A percentile compares a stretch with the other conserved stretches of the same genome.
Evolutionary conservation across 2,797 vertebrate genomes (phyloP).

Genomic region (Enteromius viviparus): DNA sequence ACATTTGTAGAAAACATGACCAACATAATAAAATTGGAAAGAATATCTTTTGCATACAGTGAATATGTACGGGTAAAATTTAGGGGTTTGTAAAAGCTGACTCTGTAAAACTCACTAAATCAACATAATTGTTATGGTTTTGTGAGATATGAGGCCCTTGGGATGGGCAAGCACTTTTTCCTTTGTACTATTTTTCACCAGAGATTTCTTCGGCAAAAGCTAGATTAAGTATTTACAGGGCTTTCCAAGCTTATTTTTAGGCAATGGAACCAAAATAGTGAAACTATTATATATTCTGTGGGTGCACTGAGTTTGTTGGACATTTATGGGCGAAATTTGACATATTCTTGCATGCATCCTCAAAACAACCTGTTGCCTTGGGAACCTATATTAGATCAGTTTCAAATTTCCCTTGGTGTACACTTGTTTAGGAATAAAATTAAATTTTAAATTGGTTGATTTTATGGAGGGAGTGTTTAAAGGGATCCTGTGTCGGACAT

Average conservation of each 20-base stretch:
- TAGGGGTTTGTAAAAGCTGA: not conserved
- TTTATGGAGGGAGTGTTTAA: not conserved
- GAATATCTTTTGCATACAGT: not conserved
- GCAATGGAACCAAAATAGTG: not conserved
- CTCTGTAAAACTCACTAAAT: not conserved
- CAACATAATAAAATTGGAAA: not conserved
- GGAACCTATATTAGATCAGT: not conserved
- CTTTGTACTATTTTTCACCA: not conserved
- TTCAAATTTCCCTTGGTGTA: not conserved
- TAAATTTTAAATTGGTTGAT: not conserved
- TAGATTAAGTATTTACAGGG: not conserved
- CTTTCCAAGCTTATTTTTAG: not conserved
- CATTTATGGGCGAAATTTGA: not conserved
- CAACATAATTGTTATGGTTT: not conserved
- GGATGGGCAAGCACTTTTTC: not conserved
- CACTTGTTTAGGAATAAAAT: not conserved
- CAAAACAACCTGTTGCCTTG: not conserved
- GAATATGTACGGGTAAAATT: not conserved
- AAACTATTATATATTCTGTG: not conserved
- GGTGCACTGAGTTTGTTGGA: not conserved
- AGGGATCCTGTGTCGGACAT: not conserved
- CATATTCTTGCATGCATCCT: not conserved
- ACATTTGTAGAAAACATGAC: not conserved
- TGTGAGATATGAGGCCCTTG: not conserved
- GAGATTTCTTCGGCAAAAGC: not conserved